Percentiles rank a stretch among this genome's conserved stretches.
Evolutionary conservation across 2,113 vertebrate genomes (phyloP).

Genomic region (Tamias sibiricus): DNA sequence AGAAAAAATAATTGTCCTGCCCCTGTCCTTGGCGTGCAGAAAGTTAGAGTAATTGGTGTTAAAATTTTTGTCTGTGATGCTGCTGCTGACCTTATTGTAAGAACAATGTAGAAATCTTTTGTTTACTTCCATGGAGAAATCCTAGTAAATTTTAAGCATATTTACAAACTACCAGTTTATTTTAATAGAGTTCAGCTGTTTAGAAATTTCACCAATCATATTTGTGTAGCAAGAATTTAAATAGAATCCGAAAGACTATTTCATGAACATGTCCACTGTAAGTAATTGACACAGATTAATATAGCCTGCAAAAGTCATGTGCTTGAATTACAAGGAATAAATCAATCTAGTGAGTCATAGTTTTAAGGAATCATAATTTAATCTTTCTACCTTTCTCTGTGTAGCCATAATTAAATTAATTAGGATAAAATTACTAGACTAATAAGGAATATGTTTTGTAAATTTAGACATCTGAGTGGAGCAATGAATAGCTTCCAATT

Average conservation of each 20-base stretch:
- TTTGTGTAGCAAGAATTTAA: not conserved
- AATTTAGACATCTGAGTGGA: not conserved
- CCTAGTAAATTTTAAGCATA: not conserved
- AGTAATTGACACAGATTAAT: not conserved
- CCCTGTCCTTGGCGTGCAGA: not conserved
- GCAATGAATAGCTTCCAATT: not conserved
- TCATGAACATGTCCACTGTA: not conserved
- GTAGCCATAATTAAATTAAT: not conserved
- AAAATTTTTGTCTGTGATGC: not conserved
- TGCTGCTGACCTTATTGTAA: not conserved
- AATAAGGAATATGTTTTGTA: not conserved
- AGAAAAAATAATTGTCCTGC: not conserved
- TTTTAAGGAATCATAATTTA: not conserved
- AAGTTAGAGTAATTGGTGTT: not conserved
- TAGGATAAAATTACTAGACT: not conserved
- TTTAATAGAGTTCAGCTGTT: slow-evolving; percentile 10
- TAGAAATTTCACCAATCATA: slow-evolving; percentile 8
- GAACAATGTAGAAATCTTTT: not conserved
- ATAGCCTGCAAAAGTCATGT: not conserved
- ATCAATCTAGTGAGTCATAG: not conserved
- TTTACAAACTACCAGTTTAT: not conserved
- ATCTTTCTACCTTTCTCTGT: not conserved
- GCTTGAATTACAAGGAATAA: not conserved
- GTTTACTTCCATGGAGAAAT: not conserved
- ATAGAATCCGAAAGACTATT: not conserved